These are phyloP conservation scores for Lamprologus sp. DNA, from an alignment of 2,113 vertebrate species.

Conservation along the genomic window DNA sequence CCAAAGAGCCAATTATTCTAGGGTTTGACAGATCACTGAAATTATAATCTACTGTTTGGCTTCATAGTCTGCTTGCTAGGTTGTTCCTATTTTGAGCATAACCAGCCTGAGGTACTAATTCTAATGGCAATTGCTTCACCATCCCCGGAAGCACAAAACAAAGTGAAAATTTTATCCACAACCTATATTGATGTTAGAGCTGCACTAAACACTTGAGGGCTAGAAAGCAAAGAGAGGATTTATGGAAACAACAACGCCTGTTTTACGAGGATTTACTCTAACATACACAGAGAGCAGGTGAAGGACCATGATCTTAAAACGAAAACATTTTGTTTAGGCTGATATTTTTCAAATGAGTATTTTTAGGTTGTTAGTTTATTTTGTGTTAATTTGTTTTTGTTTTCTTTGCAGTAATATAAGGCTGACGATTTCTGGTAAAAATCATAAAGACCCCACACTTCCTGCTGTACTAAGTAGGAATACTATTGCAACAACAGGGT, in stretches of 20 bases:
- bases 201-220: conserved; percentile 32
- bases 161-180: conserved; percentile 34
- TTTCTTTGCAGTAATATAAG: not conserved
- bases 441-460: not conserved
- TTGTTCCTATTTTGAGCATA: conserved; percentile 35
- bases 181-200: conserved; percentile 39
- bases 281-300: not conserved
- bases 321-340: not conserved
- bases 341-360: not conserved
- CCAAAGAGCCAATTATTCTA: conserved; percentile 42
- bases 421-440: not conserved
- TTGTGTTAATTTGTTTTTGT: not conserved
- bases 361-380: not conserved
- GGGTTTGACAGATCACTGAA: conserved; percentile 25
- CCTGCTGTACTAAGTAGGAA: not conserved
- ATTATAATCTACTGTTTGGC: conserved; percentile 25
- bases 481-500: not conserved
- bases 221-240: not conserved
- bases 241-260: conserved; percentile 7
- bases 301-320: not conserved
- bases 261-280: not conserved
- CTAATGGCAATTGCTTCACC: conserved; percentile 18
- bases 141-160: not conserved
- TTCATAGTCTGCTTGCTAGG: conserved; percentile 6
- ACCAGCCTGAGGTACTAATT: conserved; percentile 29